A percentile compares a stretch with the other conserved stretches of the same genome.
Evolutionary conservation across 2,888 invertebrate genomes (phyloP).

Genomic region (Girardia tigrina): DNA sequence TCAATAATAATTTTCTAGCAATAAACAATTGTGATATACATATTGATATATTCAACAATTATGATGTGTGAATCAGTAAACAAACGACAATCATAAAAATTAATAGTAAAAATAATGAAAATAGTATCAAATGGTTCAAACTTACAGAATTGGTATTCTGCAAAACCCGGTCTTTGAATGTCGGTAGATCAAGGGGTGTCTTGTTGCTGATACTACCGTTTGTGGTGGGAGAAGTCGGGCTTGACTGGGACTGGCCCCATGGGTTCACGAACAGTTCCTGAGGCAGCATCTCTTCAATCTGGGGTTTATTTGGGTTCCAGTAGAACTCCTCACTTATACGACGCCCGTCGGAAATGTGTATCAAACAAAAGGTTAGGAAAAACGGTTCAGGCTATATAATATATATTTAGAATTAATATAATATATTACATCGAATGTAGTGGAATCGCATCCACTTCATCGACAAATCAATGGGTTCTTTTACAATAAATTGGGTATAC

Average conservation of each 20-base stretch:
- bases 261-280: conserved; percentile 14
- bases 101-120: too few species aligned
- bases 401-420: background rate
- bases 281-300: conserved; percentile 62
- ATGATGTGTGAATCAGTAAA: too few species aligned
- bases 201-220: background rate
- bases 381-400: conserved; percentile 71
- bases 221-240: background rate
- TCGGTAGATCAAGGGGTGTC: conserved; percentile 21
- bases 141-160: background rate
- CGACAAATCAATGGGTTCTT: too few species aligned
- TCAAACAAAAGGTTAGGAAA: conserved; percentile 67
- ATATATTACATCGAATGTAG: too few species aligned
- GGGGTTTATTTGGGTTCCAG: conserved; percentile 32
- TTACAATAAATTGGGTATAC: too few species aligned
- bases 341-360: conserved; percentile 73
- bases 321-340: conserved; percentile 58
- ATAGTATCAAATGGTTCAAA: too few species aligned
- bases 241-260: background rate
- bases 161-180: background rate
- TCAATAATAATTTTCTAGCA: too few species aligned
- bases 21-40: too few species aligned
- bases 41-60: too few species aligned
- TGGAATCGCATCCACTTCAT: too few species aligned
- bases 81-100: too few species aligned